These are phyloP conservation scores for Drosophila nigrodunni DNA, from an alignment of 1,140 invertebrate species.

Conservation along the genomic window DNA sequence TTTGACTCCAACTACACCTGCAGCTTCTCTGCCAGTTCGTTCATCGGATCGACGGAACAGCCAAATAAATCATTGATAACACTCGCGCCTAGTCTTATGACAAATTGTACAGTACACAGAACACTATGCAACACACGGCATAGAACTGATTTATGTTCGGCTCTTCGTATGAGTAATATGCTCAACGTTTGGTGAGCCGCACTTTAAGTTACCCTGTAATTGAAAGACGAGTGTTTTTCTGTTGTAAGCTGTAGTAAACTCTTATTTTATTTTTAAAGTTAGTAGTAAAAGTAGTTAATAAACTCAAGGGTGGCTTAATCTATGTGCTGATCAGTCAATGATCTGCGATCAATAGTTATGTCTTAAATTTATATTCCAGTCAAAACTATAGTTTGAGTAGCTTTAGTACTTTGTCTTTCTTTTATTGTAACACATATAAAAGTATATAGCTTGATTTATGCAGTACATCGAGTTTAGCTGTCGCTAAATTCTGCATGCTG, in stretches of 20 bases:
- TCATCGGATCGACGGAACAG: constrained; percentile 9
- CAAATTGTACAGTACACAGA: constrained; percentile 56
- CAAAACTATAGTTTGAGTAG: too few relatives aligned
- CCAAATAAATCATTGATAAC: constrained; percentile 59
- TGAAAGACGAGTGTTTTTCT: too few relatives aligned
- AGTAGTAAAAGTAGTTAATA: too few relatives aligned
- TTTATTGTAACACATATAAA: background rate
- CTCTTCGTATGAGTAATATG: constrained; percentile 40
- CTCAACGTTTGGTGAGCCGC: background rate
- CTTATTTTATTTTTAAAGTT: too few relatives aligned
- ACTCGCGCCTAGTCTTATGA: constrained; percentile 50
- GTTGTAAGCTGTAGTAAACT: too few relatives aligned
- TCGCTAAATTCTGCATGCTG: background rate
- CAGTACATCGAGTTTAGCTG: background rate
- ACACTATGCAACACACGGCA: constrained; percentile 6
- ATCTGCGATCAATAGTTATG: too few relatives aligned
- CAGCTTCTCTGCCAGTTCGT: constrained; percentile 7
- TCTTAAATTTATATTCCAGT: too few relatives aligned
- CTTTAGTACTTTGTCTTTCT: background rate
- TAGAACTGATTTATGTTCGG: constrained; percentile 48
- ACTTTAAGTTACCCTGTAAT: too few relatives aligned
- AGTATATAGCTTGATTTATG: background rate
- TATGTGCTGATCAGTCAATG: too few relatives aligned
- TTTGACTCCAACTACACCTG: constrained; percentile 41
- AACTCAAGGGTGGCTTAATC: too few relatives aligned